Base-by-base conservation (phyloP, 2,797 vertebrate genomes). In the Tiaroga cobitis region DNA sequence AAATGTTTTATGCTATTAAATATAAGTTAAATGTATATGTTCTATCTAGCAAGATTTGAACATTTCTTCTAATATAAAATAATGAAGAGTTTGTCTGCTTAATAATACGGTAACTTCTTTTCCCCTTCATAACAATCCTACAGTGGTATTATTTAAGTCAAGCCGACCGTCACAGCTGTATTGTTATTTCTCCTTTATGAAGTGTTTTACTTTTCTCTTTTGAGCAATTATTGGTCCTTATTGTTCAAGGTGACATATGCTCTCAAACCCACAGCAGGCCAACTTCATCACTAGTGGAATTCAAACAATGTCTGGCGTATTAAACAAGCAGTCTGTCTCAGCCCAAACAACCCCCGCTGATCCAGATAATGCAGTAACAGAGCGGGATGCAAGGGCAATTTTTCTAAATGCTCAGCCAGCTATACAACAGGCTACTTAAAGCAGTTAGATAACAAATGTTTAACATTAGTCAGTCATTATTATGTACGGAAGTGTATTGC, bases 251-350 rank as follows among this genome's bases (percentile, higher is more conserved):
- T 83, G 29, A 41, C 49, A 67, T 13, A 76, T 24, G 34, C 32
- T 54, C 46, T 83, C 41, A 80, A 74, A 54, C n/a, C 49, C 43
- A 68, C 81, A 56, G 54, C 63, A 77, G 77, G 39, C 67, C 32
- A 29, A 63, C 68, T 85, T 65, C 32, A 83, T 89, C 80, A 81
- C 79, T 68, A 72, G 9, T 59, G 59, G 34, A 68, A 67, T 83
- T 85, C 26, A 88, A 85, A 85, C 65, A 87, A 54, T 51, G 72
- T 59, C 56, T 86, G 56, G 80, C 19, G 26, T 82, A 74, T 84
- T 77, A 86, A 75, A 86, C 82, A 85, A 74, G 51, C 81, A 67
- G 65, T 67, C 82, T 18, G 63, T 65, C 29, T 89, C 70, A 86
- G 24, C 68, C 84, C 39, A 84, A 85, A 84, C 69, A 80, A 82